Evolutionary conservation across 1,140 invertebrate genomes (phyloP), one percentile per base, ranked within the genome.

Genomic region (Pogonus chalceus): DNA sequence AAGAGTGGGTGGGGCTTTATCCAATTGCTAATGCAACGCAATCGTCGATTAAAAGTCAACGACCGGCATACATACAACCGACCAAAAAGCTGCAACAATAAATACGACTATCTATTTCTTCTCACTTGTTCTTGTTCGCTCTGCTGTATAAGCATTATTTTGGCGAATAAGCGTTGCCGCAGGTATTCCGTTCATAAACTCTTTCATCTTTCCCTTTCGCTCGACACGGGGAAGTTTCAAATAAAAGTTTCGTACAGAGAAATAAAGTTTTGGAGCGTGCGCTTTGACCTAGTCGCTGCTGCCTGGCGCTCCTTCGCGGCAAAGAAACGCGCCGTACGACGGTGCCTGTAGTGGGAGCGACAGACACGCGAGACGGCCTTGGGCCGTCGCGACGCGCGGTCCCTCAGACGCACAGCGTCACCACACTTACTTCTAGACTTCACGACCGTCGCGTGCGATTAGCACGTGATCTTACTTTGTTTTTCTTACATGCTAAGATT

Each of bases 181-280:
- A 53, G 24, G 21, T 31, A 53, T 46, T 31, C 35, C 49, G 54
- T 55, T 55, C 54, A 35, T 50, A 50, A 50, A 55, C 31, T 55
- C 54, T 26, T 2, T 35, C 35, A 48, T 18, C 16, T 37, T 47
- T 31, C 54, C 43, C 47, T 54, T 24, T 21, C 14, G 24, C 35
- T 23, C 26, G 49, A 18, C 50, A 16, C 51, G 47, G 18, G 49
- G 49, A 51, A 60, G 53, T 60, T 60, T 54, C 56, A 60, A 60
- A 60, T 58, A 58, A 60, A 60, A 60, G 51, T 57, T 52, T 49
- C 52, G 58, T 54, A 56, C 53, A 58, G 56, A 56, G 12, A 58
- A 60, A 56, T 53, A 56, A 47, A 53, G 26, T 54, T 23, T 56
- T 26, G 49, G 57, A 54, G 58, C 53, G 31, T 60, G 58, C 58